A percentile compares a stretch with the other conserved stretches of the same genome.
Conservation (phyloP, 1,140 invertebrate genomes). For the Drosophila ambigua region DNA sequence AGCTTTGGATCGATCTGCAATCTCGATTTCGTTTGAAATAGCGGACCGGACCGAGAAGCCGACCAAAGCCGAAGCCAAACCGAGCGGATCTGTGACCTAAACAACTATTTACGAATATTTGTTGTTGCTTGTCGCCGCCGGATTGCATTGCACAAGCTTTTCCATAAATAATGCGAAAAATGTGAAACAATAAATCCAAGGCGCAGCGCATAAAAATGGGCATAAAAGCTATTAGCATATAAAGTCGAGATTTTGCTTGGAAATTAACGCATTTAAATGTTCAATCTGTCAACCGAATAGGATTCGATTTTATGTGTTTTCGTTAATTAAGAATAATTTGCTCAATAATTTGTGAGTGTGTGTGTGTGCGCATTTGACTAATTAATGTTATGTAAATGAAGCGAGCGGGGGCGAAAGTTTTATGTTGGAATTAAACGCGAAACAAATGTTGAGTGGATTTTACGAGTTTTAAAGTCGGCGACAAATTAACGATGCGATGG, state of each 20-base stretch:
- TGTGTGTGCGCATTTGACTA: conserved; percentile 39
- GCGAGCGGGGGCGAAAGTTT: conserved; percentile 54
- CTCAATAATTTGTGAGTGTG: conserved; percentile 21
- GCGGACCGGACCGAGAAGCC: not conserved
- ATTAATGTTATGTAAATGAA: conserved; percentile 49
- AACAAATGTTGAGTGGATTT: conserved; percentile 14
- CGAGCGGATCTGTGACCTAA: conserved; percentile 5
- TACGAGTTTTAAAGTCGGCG: conserved; percentile 49
- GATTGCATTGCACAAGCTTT: conserved; percentile 39
- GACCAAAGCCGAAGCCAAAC: too few species aligned
- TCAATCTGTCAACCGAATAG: conserved; percentile 23
- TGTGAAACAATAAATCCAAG: conserved; percentile 37
- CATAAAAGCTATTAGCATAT: conserved; percentile 22
- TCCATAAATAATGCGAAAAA: conserved; percentile 36
- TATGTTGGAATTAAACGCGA: conserved; percentile 24
- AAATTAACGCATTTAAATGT: conserved; percentile 30
- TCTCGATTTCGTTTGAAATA: conserved; percentile 40
- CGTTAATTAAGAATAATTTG: conserved; percentile 68
- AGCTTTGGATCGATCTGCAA: conserved; percentile 24
- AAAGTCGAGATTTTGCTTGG: conserved; percentile 25
- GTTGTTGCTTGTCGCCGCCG: not conserved
- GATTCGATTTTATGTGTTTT: conserved; percentile 2
- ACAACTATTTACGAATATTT: conserved; percentile 7
- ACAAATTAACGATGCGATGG: conserved; percentile 34
- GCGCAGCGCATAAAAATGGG: conserved; percentile 6